Evolutionary conservation across 2,113 vertebrate species (phyloP), one percentile per base, ranked within the genome.

Genomic region (Thunnus thynnus): DNA sequence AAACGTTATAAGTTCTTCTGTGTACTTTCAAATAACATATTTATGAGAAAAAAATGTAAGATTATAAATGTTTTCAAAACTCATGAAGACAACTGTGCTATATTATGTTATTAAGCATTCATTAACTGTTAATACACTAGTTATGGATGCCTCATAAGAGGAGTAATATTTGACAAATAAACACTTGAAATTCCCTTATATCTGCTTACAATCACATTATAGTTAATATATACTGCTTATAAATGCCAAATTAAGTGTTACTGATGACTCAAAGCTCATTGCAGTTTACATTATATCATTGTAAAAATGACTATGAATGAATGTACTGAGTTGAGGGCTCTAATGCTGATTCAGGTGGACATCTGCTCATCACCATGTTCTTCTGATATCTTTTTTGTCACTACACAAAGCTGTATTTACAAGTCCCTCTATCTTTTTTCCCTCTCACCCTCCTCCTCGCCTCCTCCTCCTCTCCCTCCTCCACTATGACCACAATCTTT

Each of bases 391-490:
- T 76, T 76, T 22, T 67, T 32, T 46, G 52, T 32, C 47, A 54
- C 30, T 11, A 75, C 30, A 8, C 44, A 51, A 65, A 41, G 44
- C 8, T 67, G 44, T 67, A n/a, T n/a, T 61, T 41, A 70, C 13
- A 36, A 57, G 4, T 54, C 41, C 9, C 44, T 56, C 14, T 10
- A 3, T 57, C 30, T 71, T 56, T 60, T 50, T 18, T 66, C 22
- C 27, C 17, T 20, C n/a, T 22, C 17, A 36, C 13, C 18, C 22
- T 54, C 22, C 47, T 46, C 25, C 44, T 55, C 27, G 7, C 36
- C 36, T 9, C 36, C 12, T 69, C 20, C 47, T 64, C 22, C 52
- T 69, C n/a, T 72, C 91, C 69, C 50, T 72, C 55, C 44, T 66
- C 44, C 41, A 62, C 54, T 52, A 13, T 41, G 69, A 52, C 56